Conservation (phyloP, 2,888 invertebrate species). For the Drosophila neotestacea region DNA sequence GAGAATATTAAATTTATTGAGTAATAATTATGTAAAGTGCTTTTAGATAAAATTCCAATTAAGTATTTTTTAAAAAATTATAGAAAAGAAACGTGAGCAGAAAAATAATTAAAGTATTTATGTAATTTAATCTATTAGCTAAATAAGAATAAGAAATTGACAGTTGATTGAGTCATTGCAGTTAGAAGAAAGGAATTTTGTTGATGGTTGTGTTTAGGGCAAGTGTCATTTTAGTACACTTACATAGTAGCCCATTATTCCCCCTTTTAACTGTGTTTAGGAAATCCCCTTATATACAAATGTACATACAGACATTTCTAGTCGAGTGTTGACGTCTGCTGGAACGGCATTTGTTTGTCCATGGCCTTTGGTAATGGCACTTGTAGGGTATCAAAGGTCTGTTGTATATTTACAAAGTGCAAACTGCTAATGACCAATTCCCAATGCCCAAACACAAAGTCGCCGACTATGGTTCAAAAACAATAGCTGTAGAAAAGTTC, state of each 20-base stretch:
- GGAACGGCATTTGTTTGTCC: constrained; percentile 32
- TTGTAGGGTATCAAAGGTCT: constrained; percentile 69
- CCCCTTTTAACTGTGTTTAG: background rate
- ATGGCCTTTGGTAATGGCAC: constrained; percentile 59
- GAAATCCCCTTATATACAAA: constrained; percentile 7
- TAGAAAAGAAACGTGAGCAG: no score
- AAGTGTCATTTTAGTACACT: no score
- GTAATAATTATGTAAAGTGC: no score
- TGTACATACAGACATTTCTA: background rate
- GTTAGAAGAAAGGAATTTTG: no score
- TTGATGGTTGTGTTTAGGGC: no score
- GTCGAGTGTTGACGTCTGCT: constrained; percentile 5
- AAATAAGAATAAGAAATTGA: background rate
- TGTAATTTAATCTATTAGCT: background rate
- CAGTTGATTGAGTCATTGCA: background rate
- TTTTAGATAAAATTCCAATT: no score
- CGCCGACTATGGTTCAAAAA: constrained; percentile 19
- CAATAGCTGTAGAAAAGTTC: constrained; percentile 14
- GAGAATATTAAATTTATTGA: no score
- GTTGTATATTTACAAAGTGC: constrained; percentile 25
- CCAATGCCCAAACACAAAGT: constrained; percentile 36
- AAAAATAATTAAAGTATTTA: no score
- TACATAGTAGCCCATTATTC: background rate
- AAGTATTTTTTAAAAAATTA: no score
- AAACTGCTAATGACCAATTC: constrained; percentile 30